Conservation (phyloP, 1,140 invertebrate genomes). For the Danaus melanippus region DNA sequence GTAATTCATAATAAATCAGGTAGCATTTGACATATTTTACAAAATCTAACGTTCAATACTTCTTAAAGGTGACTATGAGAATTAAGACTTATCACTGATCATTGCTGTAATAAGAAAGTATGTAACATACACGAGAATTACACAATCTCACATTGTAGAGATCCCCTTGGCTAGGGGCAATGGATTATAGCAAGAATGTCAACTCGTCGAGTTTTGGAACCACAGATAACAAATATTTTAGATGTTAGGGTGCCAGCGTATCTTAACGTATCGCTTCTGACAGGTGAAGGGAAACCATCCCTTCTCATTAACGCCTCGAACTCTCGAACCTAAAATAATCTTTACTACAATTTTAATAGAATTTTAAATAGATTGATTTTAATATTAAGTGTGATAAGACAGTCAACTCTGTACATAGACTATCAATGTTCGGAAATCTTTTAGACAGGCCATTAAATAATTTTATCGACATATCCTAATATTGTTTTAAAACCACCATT, state of each 20-base stretch:
- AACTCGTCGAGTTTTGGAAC: slow-evolving; percentile 16
- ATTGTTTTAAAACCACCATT: too few species aligned
- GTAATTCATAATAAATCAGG: background rate
- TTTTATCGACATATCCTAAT: too few species aligned
- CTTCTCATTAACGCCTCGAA: slow-evolving; percentile 4
- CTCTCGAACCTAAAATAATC: background rate
- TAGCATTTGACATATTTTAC: background rate
- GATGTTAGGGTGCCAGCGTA: slow-evolving; percentile 6
- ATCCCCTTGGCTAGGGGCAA: too few species aligned
- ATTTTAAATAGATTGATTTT: background rate
- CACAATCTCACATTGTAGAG: too few species aligned
- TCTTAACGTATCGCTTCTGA: slow-evolving; percentile 16
- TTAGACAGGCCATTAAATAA: too few species aligned
- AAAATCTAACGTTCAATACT: too few species aligned
- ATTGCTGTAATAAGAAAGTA: too few species aligned
- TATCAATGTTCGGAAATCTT: slow-evolving; percentile 14
- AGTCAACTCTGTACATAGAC: slow-evolving; percentile 12
- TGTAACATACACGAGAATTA: too few species aligned
- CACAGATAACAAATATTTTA: slow-evolving; percentile 19
- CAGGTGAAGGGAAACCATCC: slow-evolving; percentile 12
- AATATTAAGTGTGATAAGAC: background rate
- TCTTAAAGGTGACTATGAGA: too few species aligned
- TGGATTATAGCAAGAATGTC: slow-evolving; percentile 14
- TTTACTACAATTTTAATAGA: background rate
- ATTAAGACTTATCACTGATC: too few species aligned